A percentile compares a stretch with the other conserved stretches of the same genome.
Conservation (phyloP, 1,140 invertebrate genomes). For the Drosophila ananassae region DNA sequence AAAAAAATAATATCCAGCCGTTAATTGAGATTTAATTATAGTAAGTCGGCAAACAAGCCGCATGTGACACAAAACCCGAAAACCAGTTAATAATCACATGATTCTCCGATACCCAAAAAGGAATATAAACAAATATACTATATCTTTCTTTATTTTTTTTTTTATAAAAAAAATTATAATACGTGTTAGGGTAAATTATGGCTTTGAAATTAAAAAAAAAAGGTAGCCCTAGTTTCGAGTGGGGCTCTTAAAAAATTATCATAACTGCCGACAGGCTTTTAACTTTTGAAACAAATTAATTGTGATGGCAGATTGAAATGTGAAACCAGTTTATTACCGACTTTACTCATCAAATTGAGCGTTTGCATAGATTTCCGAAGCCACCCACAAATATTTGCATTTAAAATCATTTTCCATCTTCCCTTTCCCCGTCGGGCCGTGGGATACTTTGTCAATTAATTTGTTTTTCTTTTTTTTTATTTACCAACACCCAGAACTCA, state of each 20-base stretch:
- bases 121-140: not conserved
- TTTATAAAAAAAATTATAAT: not conserved
- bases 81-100: constrained; percentile 15
- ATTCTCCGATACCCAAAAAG: not conserved
- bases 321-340: constrained; percentile 8
- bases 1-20: constrained; percentile 24
- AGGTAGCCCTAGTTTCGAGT: not conserved
- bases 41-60: constrained; percentile 23
- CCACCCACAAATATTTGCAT: constrained; percentile 13
- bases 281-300: constrained; percentile 9
- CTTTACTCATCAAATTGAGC: not conserved
- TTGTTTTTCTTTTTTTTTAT: not conserved
- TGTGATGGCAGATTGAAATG: not conserved
- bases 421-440: not conserved
- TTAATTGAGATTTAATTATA: constrained; percentile 48
- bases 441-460: constrained; percentile 29
- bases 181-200: not conserved
- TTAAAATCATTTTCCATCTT: not conserved
- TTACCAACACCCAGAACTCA: not conserved
- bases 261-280: constrained; percentile 15
- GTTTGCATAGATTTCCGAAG: constrained; percentile 12
- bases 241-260: constrained; percentile 1
- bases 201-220: not conserved
- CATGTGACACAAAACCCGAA: constrained; percentile 37
- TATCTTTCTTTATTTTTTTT: not conserved